phyloP scores from a whole-genome alignment of 2,113 vertebrate species.

The Rhabdomys dilectus region DNA sequence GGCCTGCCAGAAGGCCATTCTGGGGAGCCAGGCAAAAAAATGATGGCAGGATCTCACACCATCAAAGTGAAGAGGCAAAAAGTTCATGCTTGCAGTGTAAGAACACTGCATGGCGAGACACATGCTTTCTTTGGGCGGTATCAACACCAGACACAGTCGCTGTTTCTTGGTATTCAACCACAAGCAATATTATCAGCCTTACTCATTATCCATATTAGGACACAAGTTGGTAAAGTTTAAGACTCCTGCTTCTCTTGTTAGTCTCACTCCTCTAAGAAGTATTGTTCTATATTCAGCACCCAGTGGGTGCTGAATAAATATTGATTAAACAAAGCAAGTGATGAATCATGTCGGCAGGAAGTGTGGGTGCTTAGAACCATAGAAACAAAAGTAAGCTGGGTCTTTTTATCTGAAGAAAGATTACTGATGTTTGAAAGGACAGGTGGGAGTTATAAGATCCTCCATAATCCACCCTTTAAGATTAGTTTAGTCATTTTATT shows the following conservation, averaged over 20 bases:
- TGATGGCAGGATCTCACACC: background rate
- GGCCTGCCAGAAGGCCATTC: background rate
- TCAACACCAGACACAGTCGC: background rate
- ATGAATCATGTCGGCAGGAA: constrained; percentile 64
- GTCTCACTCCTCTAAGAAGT: constrained; percentile 49
- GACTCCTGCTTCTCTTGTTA: constrained; percentile 55
- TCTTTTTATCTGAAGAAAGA: background rate
- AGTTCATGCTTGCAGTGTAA: background rate
- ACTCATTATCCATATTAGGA: constrained; percentile 47
- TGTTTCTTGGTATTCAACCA: background rate
- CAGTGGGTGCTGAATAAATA: constrained; percentile 74
- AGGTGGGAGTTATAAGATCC: fast-evolving
- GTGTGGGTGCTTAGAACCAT: background rate
- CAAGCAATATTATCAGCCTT: background rate
- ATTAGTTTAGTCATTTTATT: too few species aligned
- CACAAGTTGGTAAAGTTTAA: background rate
- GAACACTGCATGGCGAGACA: background rate
- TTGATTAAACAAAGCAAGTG: constrained; percentile 73
- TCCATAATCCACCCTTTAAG: background rate
- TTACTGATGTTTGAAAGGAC: too few species aligned
- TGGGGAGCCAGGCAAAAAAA: background rate
- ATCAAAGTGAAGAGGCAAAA: background rate
- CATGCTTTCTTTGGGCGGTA: background rate
- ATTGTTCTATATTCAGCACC: constrained; percentile 66
- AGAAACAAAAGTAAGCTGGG: constrained; percentile 7